Evolutionary conservation across 2,797 vertebrate species (phyloP), one percentile per base, ranked within the genome.

Genomic region (Apodemus agrarius): DNA sequence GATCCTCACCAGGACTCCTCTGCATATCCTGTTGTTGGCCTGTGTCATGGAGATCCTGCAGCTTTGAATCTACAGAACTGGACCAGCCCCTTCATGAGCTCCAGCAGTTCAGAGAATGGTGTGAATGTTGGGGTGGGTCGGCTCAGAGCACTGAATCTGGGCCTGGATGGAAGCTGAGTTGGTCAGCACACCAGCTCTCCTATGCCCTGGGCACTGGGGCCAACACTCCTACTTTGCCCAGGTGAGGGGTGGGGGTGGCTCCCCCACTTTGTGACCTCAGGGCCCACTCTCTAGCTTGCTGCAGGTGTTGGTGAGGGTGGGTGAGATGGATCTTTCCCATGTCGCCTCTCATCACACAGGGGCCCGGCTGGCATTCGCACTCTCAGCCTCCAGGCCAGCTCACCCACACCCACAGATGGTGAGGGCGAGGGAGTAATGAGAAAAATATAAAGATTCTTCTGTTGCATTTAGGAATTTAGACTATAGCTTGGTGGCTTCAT

Each of bases 401-500:
- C 14, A 69, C 67, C 31, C 34, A n/a, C 31, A 17, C n/a, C 67
- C 67, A 69, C 34, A 69, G 67, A 29, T n/a, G 34, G 16, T 19
- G 16, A n/a, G 67, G 67, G 67, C 16, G n/a, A n/a, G 34, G 34
- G 6, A 69, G 34, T n/a, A n/a, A 85, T 96, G 78, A 61, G 61
- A 8, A 31, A 11, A 43, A 74, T 87, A 59, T 14, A 82, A 94
- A 96, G 4, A 4, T 90, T 96, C 74, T 86, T 17, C 29, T 89
- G 2, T 57, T 91, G 26, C 26, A 11, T 93, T 94, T 81, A 91
- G 75, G 72, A 91, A 89, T 97, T 97, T 94, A 49, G 78, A 52
- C 34, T 94, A 90, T 93, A 79, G 63, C 31, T 59, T 93, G 37
- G 37, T 26, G 37, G 49, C n/a, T 59, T 90, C 94, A 74, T 87